phyloP scores from a whole-genome alignment of 2,797 vertebrate species.

The Ibycter americanus region DNA sequence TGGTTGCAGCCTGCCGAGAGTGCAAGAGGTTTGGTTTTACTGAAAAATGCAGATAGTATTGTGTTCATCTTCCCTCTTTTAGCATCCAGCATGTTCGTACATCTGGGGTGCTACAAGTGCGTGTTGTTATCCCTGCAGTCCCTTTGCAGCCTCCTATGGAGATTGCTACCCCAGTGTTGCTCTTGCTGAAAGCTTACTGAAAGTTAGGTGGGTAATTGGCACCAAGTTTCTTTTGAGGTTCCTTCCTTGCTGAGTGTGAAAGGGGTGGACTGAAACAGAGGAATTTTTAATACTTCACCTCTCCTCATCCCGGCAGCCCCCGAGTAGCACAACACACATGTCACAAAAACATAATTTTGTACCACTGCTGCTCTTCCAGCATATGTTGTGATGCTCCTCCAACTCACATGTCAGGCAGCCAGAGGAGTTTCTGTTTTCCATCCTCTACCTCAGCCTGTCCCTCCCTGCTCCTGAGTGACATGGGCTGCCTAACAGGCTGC shows the following conservation, averaged over 20 bases:
- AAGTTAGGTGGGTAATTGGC: not conserved
- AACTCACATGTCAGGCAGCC: not conserved
- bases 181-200: not conserved
- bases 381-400: not conserved
- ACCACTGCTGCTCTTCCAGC: not conserved
- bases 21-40: not conserved
- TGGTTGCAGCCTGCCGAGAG: not conserved
- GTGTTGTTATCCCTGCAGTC: not conserved
- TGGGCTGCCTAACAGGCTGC: not conserved
- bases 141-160: not conserved
- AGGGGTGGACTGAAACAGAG: not conserved
- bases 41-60: not conserved
- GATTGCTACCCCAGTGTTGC: not conserved
- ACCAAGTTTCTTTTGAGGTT: not conserved
- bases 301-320: not conserved
- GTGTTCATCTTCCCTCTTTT: not conserved
- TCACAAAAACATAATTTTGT: no score
- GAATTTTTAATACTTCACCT: not conserved
- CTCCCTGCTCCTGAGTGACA: not conserved
- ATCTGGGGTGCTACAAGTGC: not conserved
- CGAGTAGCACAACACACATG: fast-evolving
- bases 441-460: not conserved
- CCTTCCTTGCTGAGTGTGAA: not conserved
- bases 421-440: not conserved
- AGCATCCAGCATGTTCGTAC: not conserved